These are phyloP conservation scores for Limnephilus lunatus DNA, from an alignment of 2,888 invertebrate species.

Conservation along the genomic window DNA sequence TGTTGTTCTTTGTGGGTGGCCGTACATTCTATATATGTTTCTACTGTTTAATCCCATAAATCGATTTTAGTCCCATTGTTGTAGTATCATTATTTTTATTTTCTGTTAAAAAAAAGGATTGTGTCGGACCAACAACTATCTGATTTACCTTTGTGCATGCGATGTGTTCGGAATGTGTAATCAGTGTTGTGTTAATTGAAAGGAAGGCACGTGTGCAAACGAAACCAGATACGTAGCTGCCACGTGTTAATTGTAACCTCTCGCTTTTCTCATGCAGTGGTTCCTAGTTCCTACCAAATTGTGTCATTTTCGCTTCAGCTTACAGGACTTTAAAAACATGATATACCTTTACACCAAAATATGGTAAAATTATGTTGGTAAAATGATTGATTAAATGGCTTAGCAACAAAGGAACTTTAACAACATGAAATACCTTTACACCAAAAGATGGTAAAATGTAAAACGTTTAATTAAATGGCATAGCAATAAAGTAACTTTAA, in stretches of 20 bases:
- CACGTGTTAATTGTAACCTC: constrained; percentile 37
- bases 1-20: background rate
- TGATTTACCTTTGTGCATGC: constrained; percentile 4
- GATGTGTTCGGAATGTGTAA: background rate
- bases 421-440: background rate
- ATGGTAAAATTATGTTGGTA: background rate
- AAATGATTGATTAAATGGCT: background rate
- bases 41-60: background rate
- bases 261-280: background rate
- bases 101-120: background rate
- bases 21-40: background rate
- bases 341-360: background rate
- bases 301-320: background rate
- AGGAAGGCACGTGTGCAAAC: constrained; percentile 35
- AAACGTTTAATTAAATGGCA: background rate
- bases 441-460: background rate
- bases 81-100: background rate
- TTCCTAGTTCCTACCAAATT: background rate
- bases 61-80: background rate
- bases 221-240: background rate
- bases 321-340: background rate
- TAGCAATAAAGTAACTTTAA: background rate
- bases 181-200: constrained; percentile 39
- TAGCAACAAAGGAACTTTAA: background rate
- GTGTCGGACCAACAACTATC: background rate